Conservation (phyloP, 2,797 vertebrate species). For the Eulemur mongoz region DNA sequence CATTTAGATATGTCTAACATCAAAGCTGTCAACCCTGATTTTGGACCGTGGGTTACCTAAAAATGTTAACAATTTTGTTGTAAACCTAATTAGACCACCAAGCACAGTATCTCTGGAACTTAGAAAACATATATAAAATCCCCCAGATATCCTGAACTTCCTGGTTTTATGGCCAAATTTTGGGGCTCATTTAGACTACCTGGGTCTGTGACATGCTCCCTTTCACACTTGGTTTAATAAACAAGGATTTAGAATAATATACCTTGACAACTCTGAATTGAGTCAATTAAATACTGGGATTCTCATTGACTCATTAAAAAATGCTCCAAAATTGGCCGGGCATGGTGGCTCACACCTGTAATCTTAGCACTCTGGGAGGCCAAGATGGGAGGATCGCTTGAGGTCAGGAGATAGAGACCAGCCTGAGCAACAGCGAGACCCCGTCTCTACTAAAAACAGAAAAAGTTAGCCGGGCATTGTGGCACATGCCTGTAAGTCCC, state of each 20-base stretch:
- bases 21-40: not conserved
- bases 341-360: too few species aligned
- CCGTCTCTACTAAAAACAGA: too few species aligned
- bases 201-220: not conserved
- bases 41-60: not conserved
- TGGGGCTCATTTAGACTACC: not conserved
- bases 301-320: slow-evolving; percentile 7
- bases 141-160: not conserved
- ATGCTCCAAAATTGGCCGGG: not conserved
- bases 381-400: too few species aligned
- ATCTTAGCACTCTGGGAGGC: too few species aligned
- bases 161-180: not conserved
- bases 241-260: not conserved
- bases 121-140: not conserved
- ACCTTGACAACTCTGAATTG: not conserved
- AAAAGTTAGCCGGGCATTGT: too few species aligned
- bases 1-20: not conserved
- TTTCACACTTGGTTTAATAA: not conserved
- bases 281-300: not conserved
- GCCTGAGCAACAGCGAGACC: too few species aligned
- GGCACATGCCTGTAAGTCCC: too few species aligned
- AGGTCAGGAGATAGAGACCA: too few species aligned
- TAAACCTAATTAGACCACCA: not conserved
- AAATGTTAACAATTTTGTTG: not conserved
- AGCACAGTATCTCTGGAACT: not conserved